Percentiles rank a stretch among this genome's conserved stretches.
Conservation (phyloP, 2,888 invertebrate species). For the Alloplasta piceator region DNA sequence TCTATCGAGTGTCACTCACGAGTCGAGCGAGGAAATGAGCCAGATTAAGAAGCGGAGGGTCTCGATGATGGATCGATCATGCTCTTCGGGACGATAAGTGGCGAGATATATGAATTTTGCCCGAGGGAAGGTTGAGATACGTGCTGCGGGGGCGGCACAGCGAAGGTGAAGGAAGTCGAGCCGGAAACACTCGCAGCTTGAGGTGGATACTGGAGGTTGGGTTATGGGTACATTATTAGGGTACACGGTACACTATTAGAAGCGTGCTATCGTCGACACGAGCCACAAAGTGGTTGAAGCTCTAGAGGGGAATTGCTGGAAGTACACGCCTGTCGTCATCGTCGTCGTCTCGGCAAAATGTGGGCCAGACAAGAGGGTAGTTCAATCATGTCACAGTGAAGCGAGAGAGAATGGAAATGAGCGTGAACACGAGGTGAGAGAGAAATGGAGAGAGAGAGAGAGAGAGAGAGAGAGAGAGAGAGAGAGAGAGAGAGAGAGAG, state of each 20-base stretch:
- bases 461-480: background rate
- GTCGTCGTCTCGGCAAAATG: slow-evolving; percentile 62
- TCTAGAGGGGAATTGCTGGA: slow-evolving; percentile 47
- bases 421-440: slow-evolving; percentile 50
- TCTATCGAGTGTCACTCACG: too few relatives aligned
- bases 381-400: slow-evolving; percentile 69
- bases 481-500: background rate
- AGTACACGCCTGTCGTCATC: slow-evolving; percentile 56
- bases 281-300: slow-evolving; percentile 62
- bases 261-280: slow-evolving; percentile 61
- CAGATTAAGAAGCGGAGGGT: slow-evolving; percentile 20
- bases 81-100: slow-evolving; percentile 53
- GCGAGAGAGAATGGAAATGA: slow-evolving; percentile 62
- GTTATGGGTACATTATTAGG: slow-evolving; percentile 42
- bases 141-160: slow-evolving; percentile 20
- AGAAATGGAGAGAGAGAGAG: too few relatives aligned
- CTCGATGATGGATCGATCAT: slow-evolving; percentile 59
- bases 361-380: slow-evolving; percentile 71
- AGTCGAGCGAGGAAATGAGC: background rate
- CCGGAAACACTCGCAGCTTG: slow-evolving; percentile 61
- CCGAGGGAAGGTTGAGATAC: slow-evolving; percentile 45
- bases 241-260: slow-evolving; percentile 45
- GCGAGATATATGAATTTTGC: slow-evolving; percentile 48
- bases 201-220: slow-evolving; percentile 48
- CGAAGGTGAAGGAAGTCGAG: slow-evolving; percentile 51